A percentile compares a stretch with the other conserved stretches of the same genome.
phyloP scores from a whole-genome alignment of 2,888 invertebrate genomes.

The Sericinus montela region DNA sequence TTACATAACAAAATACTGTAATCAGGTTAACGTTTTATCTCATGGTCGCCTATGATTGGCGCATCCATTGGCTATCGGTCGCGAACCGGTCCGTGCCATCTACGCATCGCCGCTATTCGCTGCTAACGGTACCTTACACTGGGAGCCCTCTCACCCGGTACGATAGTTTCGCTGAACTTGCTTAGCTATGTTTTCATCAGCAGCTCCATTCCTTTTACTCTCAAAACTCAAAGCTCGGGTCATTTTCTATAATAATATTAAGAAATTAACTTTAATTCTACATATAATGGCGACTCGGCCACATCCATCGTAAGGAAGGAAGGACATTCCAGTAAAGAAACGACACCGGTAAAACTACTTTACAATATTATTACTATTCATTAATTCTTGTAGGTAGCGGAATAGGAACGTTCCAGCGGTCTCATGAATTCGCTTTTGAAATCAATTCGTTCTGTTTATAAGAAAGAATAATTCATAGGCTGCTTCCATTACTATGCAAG shows the following conservation, averaged over 20 bases:
- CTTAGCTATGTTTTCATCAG: conserved; percentile 25
- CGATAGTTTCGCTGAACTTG: conserved; percentile 56
- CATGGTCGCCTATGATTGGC: conserved; percentile 35
- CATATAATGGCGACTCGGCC: too few species aligned
- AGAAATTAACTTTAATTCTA: too few species aligned
- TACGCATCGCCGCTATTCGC: conserved; percentile 55
- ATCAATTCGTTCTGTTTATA: conserved; percentile 18
- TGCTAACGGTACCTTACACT: conserved; percentile 58
- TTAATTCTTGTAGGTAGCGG: conserved; percentile 33
- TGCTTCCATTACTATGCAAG: conserved; percentile 35
- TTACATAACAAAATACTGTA: conserved; percentile 1
- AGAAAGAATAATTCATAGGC: conserved; percentile 18
- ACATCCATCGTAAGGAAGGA: too few species aligned
- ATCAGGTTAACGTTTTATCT: conserved; percentile 5
- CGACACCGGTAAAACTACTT: conserved; percentile 3
- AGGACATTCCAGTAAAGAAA: neutral
- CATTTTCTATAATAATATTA: too few species aligned
- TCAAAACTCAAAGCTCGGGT: too few species aligned
- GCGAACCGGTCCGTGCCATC: conserved; percentile 61
- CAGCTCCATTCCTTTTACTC: too few species aligned
- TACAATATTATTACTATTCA: conserved; percentile 33
- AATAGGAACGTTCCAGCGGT: conserved; percentile 31
- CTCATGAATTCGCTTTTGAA: conserved; percentile 13
- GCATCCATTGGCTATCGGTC: conserved; percentile 42
- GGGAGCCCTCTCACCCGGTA: conserved; percentile 46